phyloP scores from a whole-genome alignment of 2,113 vertebrate genomes.

The Onychorhynchus coronatus region DNA sequence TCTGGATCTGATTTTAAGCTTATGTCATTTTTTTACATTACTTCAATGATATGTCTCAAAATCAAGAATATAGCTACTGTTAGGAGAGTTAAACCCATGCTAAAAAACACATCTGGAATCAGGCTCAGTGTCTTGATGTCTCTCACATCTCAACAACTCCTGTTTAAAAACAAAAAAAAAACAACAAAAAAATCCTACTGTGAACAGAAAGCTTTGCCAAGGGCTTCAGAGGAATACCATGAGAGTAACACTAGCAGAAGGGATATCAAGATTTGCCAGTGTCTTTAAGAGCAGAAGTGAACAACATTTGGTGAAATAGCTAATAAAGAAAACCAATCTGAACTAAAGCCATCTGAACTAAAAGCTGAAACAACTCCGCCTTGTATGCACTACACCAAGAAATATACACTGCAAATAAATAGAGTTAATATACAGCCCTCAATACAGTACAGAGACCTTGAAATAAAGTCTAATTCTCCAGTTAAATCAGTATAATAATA shows the following conservation, averaged over 20 bases:
- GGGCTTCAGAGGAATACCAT: not conserved
- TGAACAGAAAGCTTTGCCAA: not conserved
- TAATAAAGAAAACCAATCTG: not conserved
- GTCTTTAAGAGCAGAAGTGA: not conserved
- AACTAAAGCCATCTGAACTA: not conserved
- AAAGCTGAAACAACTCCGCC: not conserved
- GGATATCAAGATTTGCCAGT: rapidly evolving
- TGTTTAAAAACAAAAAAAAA: not conserved
- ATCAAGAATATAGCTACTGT: not conserved
- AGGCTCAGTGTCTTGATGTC: not conserved
- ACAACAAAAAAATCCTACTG: not conserved
- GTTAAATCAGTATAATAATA: not conserved
- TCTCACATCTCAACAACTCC: not conserved
- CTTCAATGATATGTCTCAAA: not conserved
- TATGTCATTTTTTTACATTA: not conserved
- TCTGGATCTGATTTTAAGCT: not conserved
- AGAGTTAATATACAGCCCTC: not conserved
- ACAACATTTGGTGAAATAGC: not conserved
- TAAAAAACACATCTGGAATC: not conserved
- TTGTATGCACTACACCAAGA: not conserved
- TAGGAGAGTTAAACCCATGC: not conserved
- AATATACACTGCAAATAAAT: not conserved
- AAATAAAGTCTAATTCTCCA: not conserved
- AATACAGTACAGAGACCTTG: not conserved
- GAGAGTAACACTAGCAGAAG: not conserved